Evolutionary conservation across 1,140 invertebrate species (phyloP).

Genomic region (Latrodectus geometricus): DNA sequence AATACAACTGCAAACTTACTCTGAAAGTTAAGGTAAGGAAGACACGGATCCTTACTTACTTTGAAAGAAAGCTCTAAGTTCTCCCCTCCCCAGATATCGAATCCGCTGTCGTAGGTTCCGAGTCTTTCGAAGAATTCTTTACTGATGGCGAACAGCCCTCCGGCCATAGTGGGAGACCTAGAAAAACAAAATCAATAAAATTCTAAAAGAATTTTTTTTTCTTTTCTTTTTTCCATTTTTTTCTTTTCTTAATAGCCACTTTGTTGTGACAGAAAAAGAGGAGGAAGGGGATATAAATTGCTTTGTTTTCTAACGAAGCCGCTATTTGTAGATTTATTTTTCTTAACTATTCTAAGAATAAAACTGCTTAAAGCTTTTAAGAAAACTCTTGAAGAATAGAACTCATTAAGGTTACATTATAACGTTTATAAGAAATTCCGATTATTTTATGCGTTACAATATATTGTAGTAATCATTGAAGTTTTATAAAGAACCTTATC

Average conservation of each 20-base stretch:
- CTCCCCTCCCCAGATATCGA: conserved; percentile 99
- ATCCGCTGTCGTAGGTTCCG: conserved; percentile 97
- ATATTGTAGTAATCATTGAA: too few species aligned
- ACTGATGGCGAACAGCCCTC: conserved; percentile 96
- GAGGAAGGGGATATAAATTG: too few species aligned
- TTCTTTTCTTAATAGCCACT: conserved; percentile 12
- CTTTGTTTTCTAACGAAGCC: not conserved
- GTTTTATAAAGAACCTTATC: too few species aligned
- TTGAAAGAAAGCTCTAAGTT: conserved; percentile 98
- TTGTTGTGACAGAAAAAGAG: not conserved
- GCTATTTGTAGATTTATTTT: too few species aligned
- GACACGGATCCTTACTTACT: conserved; percentile 71
- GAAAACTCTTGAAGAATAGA: too few species aligned
- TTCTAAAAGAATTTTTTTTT: not conserved
- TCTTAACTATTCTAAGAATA: too few species aligned
- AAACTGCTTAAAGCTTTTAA: too few species aligned
- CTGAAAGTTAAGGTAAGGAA: too few species aligned
- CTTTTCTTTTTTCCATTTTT: not conserved
- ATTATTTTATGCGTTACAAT: too few species aligned
- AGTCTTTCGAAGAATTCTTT: conserved; percentile 94
- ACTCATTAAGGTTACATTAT: too few species aligned
- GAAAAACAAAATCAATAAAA: conserved; percentile 21
- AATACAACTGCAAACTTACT: too few species aligned
- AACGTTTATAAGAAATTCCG: too few species aligned
- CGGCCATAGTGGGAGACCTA: conserved; percentile 96